Conservation (phyloP, 2,797 vertebrate species). For the Erpetoichthys calabaricus region DNA sequence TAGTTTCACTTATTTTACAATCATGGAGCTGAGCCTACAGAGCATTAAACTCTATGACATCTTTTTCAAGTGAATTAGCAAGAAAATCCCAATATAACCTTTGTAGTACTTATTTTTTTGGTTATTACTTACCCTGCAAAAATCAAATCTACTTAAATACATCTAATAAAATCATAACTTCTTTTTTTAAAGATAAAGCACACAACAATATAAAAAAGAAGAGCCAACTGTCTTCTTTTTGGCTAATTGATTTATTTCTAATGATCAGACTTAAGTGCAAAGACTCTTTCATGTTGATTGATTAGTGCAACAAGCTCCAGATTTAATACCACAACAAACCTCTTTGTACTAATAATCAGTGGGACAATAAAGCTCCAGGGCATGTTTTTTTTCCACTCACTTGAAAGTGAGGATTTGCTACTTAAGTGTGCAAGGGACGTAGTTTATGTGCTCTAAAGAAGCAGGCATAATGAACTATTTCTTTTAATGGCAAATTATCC, state of each 20-base stretch:
- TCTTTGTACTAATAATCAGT: slow-evolving; percentile 75
- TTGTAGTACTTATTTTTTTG: too few relatives aligned
- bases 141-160: too few relatives aligned
- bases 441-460: slow-evolving; percentile 70
- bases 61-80: too few relatives aligned
- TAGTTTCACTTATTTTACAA: too few relatives aligned
- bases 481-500: slow-evolving; percentile 83
- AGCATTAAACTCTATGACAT: too few relatives aligned
- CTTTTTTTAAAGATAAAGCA: too few relatives aligned
- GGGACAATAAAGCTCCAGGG: slow-evolving; percentile 67
- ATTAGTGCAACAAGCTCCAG: slow-evolving; percentile 65
- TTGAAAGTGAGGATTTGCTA: slow-evolving; percentile 78
- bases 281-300: slow-evolving; percentile 72
- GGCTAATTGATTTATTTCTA: slow-evolving; percentile 78
- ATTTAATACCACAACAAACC: slow-evolving; percentile 78
- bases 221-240: slow-evolving; percentile 22
- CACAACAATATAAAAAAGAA: too few relatives aligned
- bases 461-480: slow-evolving; percentile 76
- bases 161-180: too few relatives aligned
- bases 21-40: too few relatives aligned
- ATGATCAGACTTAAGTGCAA: slow-evolving; percentile 54
- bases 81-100: too few relatives aligned
- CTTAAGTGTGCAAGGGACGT: slow-evolving; percentile 70
- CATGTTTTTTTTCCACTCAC: slow-evolving; percentile 56
- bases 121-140: too few relatives aligned